Evolutionary conservation across 2,113 vertebrate species (phyloP), one percentile per base, ranked within the genome.

Genomic region (Cheilinus undulatus): DNA sequence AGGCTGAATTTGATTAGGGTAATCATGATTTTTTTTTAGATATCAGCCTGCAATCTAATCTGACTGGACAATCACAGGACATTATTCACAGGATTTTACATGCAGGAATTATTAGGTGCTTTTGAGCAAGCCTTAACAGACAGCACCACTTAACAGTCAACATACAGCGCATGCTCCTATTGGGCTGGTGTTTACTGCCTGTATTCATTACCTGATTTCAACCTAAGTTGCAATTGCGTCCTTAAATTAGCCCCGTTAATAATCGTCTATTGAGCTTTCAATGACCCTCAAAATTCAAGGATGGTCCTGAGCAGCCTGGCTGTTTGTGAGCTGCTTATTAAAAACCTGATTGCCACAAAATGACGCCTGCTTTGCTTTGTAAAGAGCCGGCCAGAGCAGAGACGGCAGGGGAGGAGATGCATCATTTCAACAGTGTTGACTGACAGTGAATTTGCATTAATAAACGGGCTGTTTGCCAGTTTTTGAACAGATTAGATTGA

Each of bases 1-100:
- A 50, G 5, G 10, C 50, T 45, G 48, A 49, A 80, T 87, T 58
- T 76, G 53, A 83, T 86, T 80, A 66, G 19, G 10, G 1, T 60
- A 73, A 76, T 82, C 40, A 28, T 27, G 36, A 15, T 65, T 77
- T 83, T 63, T 66, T 69, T 71, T 72, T 38, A 64, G 24, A 75
- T 52, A 64, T n/a, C 46, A 65, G 50, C 32, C 42, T 10, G 3
- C 45, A 30, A 59, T 45, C 38, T 76, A 32, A 51, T 65, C 40
- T 53, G 26, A 34, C 59, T 27, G 45, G 20, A 54, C 43, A 28
- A 30, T 69, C 75, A 13, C 40, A 66, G 45, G 22, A 24, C 9
- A 68, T 64, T 75, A 62, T 42, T 61, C 67, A 54, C 5, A 15
- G 20, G 42, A 42, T 36, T 78, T 65, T 49, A 51, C 22, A 49